Evolutionary conservation across 2,797 vertebrate genomes (phyloP).

Genomic region (Danio kyathit): DNA sequence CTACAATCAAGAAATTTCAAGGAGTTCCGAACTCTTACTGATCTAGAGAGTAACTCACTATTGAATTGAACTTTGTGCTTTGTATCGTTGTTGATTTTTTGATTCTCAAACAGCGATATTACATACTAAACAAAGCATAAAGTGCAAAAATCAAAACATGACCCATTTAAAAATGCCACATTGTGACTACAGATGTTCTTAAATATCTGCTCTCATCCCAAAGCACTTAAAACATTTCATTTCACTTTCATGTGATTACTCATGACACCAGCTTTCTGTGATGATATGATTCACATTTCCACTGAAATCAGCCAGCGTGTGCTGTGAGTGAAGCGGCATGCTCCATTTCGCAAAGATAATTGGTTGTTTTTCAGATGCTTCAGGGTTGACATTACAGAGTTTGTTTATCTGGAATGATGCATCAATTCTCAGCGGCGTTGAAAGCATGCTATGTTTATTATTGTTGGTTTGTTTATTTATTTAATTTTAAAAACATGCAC

Average conservation of each 20-base stretch:
- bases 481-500: background rate
- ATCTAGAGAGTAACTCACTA: too few species aligned
- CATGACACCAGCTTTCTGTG: background rate
- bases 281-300: slow-evolving; percentile 26
- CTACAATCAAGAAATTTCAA: too few species aligned
- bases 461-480: slow-evolving; percentile 15
- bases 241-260: slow-evolving; percentile 18
- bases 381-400: slow-evolving; percentile 22
- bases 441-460: slow-evolving; percentile 7
- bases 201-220: slow-evolving; percentile 34
- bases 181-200: slow-evolving; percentile 33
- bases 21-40: too few species aligned
- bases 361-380: slow-evolving; percentile 12
- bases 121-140: too few species aligned
- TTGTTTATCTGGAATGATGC: slow-evolving; percentile 31
- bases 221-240: background rate
- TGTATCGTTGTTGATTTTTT: too few species aligned
- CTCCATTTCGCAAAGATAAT: slow-evolving; percentile 52
- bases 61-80: too few species aligned
- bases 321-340: slow-evolving; percentile 14
- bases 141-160: too few species aligned
- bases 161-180: slow-evolving; percentile 52
- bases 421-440: background rate
- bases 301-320: slow-evolving; percentile 20
- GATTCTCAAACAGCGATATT: too few species aligned